phyloP scores from a whole-genome alignment of 1,140 invertebrate species.

The Drosophila pachea region DNA sequence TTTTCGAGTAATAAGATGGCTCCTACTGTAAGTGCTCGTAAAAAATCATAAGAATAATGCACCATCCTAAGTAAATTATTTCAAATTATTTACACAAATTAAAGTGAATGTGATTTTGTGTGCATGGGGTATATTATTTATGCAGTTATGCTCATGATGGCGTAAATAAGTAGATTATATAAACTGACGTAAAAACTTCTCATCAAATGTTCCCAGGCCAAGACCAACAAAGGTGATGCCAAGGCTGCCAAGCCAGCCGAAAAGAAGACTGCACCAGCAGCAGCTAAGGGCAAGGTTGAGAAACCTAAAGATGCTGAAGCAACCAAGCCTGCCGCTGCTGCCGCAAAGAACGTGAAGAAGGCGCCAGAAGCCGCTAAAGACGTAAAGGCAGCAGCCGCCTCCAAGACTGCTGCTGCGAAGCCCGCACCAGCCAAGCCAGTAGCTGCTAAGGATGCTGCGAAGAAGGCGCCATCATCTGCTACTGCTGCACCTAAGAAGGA shows the following conservation, averaged over 20 bases:
- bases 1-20: slow-evolving; percentile 75
- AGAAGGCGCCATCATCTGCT: slow-evolving; percentile 52
- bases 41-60: slow-evolving; percentile 36
- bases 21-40: slow-evolving; percentile 72
- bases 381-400: slow-evolving; percentile 62
- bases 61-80: slow-evolving; percentile 26
- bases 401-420: slow-evolving; percentile 47
- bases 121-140: slow-evolving; percentile 22
- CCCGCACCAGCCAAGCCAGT: slow-evolving; percentile 49
- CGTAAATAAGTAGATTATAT: not conserved
- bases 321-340: slow-evolving; percentile 72
- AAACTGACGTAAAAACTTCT: not conserved
- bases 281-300: slow-evolving; percentile 78
- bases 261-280: slow-evolving; percentile 73
- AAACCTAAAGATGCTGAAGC: slow-evolving; percentile 77
- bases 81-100: slow-evolving; percentile 31
- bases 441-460: slow-evolving; percentile 79
- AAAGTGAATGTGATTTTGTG: not conserved
- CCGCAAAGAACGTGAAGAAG: slow-evolving; percentile 77
- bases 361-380: slow-evolving; percentile 71
- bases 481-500: slow-evolving; percentile 60
- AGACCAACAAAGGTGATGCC: slow-evolving; percentile 73
- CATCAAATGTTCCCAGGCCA: slow-evolving; percentile 51
- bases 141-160: slow-evolving; percentile 7
- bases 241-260: slow-evolving; percentile 75